These are phyloP conservation scores for Trypoxylon attenuatum DNA, from an alignment of 2,888 invertebrate genomes.

Conservation along the genomic window DNA sequence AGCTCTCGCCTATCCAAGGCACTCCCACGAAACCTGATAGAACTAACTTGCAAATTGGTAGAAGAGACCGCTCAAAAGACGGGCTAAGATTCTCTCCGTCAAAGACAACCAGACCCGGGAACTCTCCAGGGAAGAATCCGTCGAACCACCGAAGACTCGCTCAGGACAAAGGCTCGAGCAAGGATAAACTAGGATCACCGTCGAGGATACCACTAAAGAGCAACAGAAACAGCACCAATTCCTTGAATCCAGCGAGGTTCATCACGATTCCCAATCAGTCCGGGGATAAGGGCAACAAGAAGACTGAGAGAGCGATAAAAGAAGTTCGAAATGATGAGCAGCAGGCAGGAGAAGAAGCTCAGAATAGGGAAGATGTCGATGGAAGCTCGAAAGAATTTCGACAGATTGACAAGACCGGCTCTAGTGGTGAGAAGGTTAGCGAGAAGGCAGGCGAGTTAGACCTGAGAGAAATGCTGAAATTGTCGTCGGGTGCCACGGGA, in stretches of 20 bases:
- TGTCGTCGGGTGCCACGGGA: slow-evolving; percentile 60
- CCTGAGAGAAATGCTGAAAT: slow-evolving; percentile 63
- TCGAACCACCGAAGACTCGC: slow-evolving; percentile 24
- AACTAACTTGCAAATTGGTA: slow-evolving; percentile 10
- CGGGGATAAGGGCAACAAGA: not conserved
- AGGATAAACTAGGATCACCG: slow-evolving; percentile 55
- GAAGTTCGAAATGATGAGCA: slow-evolving; percentile 15
- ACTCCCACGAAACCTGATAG: slow-evolving; percentile 64
- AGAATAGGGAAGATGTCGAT: slow-evolving; percentile 14
- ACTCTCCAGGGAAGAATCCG: slow-evolving; percentile 41
- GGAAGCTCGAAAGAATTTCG: slow-evolving; percentile 22
- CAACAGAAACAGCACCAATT: slow-evolving; percentile 39
- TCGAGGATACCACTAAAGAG: slow-evolving; percentile 68
- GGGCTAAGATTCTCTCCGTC: slow-evolving; percentile 26
- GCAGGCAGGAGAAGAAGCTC: not conserved
- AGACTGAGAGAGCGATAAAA: slow-evolving; percentile 23
- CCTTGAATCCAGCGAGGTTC: slow-evolving; percentile 35
- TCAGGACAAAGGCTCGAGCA: slow-evolving; percentile 29
- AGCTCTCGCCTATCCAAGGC: slow-evolving; percentile 67
- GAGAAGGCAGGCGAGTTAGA: slow-evolving; percentile 37
- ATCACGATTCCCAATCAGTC: slow-evolving; percentile 14
- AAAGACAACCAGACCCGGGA: slow-evolving; percentile 37
- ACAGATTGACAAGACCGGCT: slow-evolving; percentile 25
- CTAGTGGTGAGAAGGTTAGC: slow-evolving; percentile 16
- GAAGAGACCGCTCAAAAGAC: slow-evolving; percentile 26